These are phyloP conservation scores for Nothocercus nigrocapillus DNA, from an alignment of 2,113 vertebrate genomes.

Conservation along the genomic window DNA sequence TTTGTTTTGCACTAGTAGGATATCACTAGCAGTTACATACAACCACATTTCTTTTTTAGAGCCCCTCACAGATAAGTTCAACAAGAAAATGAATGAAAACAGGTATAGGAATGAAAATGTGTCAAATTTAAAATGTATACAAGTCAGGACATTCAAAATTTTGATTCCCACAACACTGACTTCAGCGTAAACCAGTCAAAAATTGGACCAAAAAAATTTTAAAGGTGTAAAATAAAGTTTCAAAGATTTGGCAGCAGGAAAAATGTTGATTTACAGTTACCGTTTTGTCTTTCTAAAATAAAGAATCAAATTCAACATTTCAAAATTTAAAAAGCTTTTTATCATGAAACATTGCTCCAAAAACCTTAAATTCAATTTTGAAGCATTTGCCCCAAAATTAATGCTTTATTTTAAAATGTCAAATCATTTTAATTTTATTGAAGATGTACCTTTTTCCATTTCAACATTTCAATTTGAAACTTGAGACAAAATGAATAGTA, in stretches of 20 bases:
- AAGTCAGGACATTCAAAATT: neutral
- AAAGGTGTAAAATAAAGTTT: neutral
- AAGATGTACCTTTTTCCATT: neutral
- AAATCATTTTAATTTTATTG: neutral
- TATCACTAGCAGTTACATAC: neutral
- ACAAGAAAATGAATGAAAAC: neutral
- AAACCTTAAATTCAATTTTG: neutral
- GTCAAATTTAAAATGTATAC: neutral
- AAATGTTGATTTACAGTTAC: neutral
- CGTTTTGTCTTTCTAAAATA: neutral
- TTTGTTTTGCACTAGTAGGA: neutral
- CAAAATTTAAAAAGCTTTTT: neutral
- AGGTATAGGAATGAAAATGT: neutral
- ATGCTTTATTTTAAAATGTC: neutral
- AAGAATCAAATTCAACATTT: neutral
- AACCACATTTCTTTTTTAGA: neutral
- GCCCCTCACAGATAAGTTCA: neutral
- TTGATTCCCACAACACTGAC: neutral
- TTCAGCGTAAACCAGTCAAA: neutral
- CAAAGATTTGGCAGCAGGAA: neutral
- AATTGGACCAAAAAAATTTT: neutral
- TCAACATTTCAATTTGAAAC: neutral
- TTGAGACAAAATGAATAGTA: neutral
- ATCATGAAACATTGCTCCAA: accelerated
- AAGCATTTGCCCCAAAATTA: neutral